phyloP scores from a whole-genome alignment of 2,888 invertebrate species.

The Perithous albicinctus region DNA sequence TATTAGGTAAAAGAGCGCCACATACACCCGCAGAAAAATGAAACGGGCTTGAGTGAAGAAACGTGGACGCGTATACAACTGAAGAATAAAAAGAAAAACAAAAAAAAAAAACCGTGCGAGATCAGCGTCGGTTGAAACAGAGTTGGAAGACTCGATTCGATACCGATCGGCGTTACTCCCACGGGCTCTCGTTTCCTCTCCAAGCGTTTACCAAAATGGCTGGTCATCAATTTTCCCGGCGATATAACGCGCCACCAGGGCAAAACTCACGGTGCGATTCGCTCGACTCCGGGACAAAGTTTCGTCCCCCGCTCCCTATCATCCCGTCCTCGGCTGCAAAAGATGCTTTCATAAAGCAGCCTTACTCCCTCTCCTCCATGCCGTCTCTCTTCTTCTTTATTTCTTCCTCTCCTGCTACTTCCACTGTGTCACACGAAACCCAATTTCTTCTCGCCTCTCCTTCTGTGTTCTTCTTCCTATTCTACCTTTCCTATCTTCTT shows the following conservation, averaged over 20 bases:
- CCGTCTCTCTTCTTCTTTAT: conserved; percentile 44
- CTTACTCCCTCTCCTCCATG: conserved; percentile 55
- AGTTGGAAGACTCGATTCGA: conserved; percentile 41
- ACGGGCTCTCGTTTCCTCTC: conserved; percentile 38
- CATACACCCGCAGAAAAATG: background rate
- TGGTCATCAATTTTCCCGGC: conserved; percentile 40
- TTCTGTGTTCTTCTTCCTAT: conserved; percentile 26
- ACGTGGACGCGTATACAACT: background rate
- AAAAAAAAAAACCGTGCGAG: background rate
- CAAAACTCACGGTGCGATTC: conserved; percentile 36
- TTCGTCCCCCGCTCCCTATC: conserved; percentile 21
- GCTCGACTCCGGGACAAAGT: conserved; percentile 41
- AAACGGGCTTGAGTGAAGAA: background rate
- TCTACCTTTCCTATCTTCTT: conserved; percentile 17
- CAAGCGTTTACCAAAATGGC: conserved; percentile 38
- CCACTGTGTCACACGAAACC: conserved; percentile 40
- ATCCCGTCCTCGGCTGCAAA: conserved; percentile 44
- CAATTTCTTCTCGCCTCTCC: conserved; percentile 41
- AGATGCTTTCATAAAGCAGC: conserved; percentile 71
- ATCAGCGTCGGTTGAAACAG: conserved; percentile 24
- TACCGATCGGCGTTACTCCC: conserved; percentile 48
- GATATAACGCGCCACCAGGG: conserved; percentile 33
- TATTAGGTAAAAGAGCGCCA: background rate
- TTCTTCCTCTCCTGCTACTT: conserved; percentile 30
- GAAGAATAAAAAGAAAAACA: background rate